These are phyloP conservation scores for Erpornis zantholeuca DNA, from an alignment of 2,113 vertebrate species.

Conservation along the genomic window DNA sequence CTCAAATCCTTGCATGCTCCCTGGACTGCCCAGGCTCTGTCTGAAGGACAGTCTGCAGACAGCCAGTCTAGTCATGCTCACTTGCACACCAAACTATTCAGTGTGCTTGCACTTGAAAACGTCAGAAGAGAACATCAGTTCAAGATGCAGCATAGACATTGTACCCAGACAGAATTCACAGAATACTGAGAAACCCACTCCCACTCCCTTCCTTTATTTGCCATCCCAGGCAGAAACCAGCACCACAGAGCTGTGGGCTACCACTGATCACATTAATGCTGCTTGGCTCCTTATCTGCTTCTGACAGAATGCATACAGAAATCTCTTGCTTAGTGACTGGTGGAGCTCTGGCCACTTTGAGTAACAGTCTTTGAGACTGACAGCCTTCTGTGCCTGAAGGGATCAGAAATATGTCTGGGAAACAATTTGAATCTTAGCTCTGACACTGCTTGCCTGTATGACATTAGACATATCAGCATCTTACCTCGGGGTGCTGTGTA, in stretches of 20 bases:
- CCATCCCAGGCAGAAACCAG: not conserved
- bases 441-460: not conserved
- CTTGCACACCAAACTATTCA: not conserved
- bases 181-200: not conserved
- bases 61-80: not conserved
- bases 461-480: not conserved
- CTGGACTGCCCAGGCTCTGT: not conserved
- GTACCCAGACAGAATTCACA: not conserved
- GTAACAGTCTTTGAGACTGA: not conserved
- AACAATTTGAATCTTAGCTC: not conserved
- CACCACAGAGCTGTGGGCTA: not conserved
- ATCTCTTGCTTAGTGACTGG: not conserved
- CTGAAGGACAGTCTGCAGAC: not conserved
- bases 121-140: not conserved
- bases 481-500: slow-evolving; percentile 25
- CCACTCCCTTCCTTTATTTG: not conserved
- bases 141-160: not conserved
- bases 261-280: slow-evolving; percentile 9
- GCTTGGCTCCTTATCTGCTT: slow-evolving; percentile 23
- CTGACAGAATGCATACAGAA: not conserved
- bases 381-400: not conserved
- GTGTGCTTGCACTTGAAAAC: not conserved
- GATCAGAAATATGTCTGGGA: not conserved
- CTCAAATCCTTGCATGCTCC: not conserved
- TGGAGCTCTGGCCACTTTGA: not conserved